Percentiles rank a stretch among this genome's conserved stretches.
Evolutionary conservation across 1,140 invertebrate species (phyloP).

Genomic region (Rhopalosiphum maidis): DNA sequence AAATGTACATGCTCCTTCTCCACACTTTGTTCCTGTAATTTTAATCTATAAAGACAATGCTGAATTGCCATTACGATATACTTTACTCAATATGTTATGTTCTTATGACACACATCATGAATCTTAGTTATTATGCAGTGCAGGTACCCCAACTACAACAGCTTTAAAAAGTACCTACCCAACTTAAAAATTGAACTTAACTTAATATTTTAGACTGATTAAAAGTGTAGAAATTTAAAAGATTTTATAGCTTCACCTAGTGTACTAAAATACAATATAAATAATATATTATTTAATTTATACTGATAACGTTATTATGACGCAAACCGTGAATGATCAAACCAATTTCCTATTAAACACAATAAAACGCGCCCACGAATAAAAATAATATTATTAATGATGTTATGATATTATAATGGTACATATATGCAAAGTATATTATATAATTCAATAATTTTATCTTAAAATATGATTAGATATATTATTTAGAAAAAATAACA

Average conservation of each 20-base stretch:
- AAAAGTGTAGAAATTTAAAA: neutral
- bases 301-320: neutral
- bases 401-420: neutral
- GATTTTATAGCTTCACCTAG: neutral
- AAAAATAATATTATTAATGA: neutral
- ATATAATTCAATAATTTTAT: neutral
- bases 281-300: neutral
- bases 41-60: neutral
- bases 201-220: neutral
- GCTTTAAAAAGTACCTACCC: neutral
- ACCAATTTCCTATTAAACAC: neutral
- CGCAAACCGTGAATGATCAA: neutral
- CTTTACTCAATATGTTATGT: neutral
- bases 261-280: neutral
- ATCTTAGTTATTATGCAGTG: neutral
- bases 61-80: neutral
- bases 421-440: neutral
- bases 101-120: neutral
- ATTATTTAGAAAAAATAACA: neutral
- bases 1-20: neutral
- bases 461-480: neutral
- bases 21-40: neutral
- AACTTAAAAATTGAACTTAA: neutral
- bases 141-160: neutral
- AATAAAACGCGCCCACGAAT: neutral